Percentiles rank a stretch among this genome's conserved stretches.
phyloP scores from a whole-genome alignment of 2,113 vertebrate genomes.

The Pithys albifrons region DNA sequence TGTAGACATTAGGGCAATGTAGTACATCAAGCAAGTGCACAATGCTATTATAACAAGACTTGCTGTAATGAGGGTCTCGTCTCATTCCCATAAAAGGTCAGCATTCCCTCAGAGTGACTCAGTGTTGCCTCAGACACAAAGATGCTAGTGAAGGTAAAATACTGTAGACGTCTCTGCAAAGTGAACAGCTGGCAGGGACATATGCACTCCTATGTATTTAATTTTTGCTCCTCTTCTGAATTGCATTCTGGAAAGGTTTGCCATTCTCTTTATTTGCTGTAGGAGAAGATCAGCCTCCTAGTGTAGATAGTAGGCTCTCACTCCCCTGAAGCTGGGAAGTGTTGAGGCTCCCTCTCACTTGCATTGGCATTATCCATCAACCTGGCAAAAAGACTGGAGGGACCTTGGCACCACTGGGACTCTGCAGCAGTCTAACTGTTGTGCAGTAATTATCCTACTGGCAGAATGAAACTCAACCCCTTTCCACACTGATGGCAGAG shows the following conservation, averaged over 20 bases:
- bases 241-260: not conserved
- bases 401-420: not conserved
- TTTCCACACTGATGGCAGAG: not conserved
- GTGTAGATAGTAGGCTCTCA: not conserved
- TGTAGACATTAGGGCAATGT: not conserved
- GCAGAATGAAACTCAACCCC: fast-evolving
- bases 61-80: not conserved
- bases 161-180: not conserved
- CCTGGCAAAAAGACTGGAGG: not conserved
- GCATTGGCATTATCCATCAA: not conserved
- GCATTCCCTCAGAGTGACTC: not conserved
- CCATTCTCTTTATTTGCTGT: not conserved
- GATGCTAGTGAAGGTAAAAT: not conserved
- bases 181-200: not conserved
- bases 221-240: not conserved
- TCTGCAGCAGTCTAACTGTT: not conserved
- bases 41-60: not conserved
- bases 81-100: not conserved
- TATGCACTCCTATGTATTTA: not conserved
- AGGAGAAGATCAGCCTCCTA: not conserved
- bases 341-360: not conserved
- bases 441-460: not conserved
- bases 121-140: not conserved
- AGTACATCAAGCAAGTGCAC: not conserved
- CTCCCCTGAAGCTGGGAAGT: not conserved